A percentile compares a stretch with the other conserved stretches of the same genome.
phyloP scores from a whole-genome alignment of 2,888 invertebrate genomes.

The Diabrotica balteata region DNA sequence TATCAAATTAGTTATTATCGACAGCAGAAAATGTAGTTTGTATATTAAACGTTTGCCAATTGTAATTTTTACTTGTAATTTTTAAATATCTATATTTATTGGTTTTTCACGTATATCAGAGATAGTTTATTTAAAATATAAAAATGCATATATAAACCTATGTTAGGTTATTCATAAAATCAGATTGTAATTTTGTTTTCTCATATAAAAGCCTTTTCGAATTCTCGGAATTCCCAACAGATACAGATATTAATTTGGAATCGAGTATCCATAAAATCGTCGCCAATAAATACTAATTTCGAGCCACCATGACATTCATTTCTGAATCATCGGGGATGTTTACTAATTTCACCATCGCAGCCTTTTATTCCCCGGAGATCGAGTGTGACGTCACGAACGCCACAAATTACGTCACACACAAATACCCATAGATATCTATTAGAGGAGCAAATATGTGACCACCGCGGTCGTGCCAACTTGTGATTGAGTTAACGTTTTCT shows the following conservation, averaged over 20 bases:
- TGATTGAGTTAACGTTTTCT: constrained; percentile 54
- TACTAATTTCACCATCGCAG: constrained; percentile 34
- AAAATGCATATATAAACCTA: too few species aligned
- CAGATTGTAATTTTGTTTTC: too few species aligned
- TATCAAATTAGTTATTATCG: too few species aligned
- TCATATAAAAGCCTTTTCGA: not conserved
- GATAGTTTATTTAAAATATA: too few species aligned
- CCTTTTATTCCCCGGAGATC: constrained; percentile 28
- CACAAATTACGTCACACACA: constrained; percentile 52
- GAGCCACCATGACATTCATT: constrained; percentile 30
- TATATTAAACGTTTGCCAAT: too few species aligned
- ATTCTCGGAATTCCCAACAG: constrained; percentile 12
- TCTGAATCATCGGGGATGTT: constrained; percentile 38
- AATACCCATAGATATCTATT: constrained; percentile 60
- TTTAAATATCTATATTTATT: too few species aligned
- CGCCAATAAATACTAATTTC: constrained; percentile 36
- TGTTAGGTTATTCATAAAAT: too few species aligned
- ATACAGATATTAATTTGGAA: constrained; percentile 12
- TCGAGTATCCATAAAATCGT: constrained; percentile 14
- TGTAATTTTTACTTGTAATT: too few species aligned
- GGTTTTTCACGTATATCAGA: too few species aligned
- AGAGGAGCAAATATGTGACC: constrained; percentile 51
- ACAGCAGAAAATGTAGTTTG: too few species aligned
- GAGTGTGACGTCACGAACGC: constrained; percentile 48
- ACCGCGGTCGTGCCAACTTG: constrained; percentile 55